Base-by-base conservation (phyloP, 2,797 vertebrate genomes). In the Helicolenus hilgendorfi region DNA sequence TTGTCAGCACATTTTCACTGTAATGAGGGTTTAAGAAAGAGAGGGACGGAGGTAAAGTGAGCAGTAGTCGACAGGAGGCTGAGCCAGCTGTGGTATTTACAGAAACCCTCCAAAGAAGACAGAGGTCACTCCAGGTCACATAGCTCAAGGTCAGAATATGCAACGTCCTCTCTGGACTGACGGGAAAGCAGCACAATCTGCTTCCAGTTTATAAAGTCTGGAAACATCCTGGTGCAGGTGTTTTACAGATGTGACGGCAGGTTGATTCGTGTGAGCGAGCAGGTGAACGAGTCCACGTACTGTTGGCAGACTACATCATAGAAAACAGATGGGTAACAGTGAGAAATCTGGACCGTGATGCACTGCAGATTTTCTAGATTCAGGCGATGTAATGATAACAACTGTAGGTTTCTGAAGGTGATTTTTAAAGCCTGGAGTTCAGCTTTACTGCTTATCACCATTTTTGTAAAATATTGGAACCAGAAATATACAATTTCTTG, bases 51-150 rank as follows among this genome's bases (percentile, higher is more conserved):
- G 49, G 49, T 53, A 4, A 53, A 53, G 49, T 0, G 49, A 53
- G 49, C 38, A 14, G 26, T 3, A 27, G 56, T 5, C 3, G 29
- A 64, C 72, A 4, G 29, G 36, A 70, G 45, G 62, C 36, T 2
- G 27, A 73, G 63, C 64, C 73, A 77, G 81, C 74, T 69, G 81
- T 35, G 69, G 14, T 38, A 0, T 35, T 31, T 56, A 29, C 77
- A 70, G 81, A 24, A 22, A 80, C 49, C 60, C 35, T 31, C n/a
- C 36, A 55, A 20, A 73, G 41, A 18, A 22, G 33, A 60, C n/a
- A 22, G 67, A 78, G 76, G 83, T 89, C 41, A 77, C 67, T 33
- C 11, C 53, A 72, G 87, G 82, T 76, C 89, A 82, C 53, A 62
- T 56, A 64, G 63, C 64, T 71, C 0, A 38, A 29, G 18, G 29